Percentiles rank a stretch among this genome's conserved stretches.
Conservation (phyloP, 2,888 invertebrate genomes). For the Dichetophora obliterata region DNA sequence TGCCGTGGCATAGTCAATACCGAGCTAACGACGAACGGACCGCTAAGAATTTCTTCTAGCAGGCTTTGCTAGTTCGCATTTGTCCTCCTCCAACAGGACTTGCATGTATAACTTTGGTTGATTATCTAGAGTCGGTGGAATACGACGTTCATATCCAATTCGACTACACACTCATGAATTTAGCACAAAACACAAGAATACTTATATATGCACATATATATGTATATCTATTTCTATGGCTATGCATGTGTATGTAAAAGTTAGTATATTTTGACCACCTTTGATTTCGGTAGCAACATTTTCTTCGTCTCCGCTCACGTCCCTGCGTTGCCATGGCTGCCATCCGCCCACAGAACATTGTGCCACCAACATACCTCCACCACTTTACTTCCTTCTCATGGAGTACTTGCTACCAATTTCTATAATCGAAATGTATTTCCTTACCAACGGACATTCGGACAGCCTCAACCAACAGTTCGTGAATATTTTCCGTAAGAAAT, state of each 20-base stretch:
- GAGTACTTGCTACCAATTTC: constrained; percentile 4
- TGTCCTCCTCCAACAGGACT: neutral
- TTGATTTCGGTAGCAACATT: constrained; percentile 5
- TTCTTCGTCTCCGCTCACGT: neutral
- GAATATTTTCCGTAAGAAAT: constrained; percentile 28
- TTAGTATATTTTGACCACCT: neutral
- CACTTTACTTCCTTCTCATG: neutral
- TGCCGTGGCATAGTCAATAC: neutral
- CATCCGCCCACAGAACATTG: neutral
- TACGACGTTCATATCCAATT: neutral
- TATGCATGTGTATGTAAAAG: neutral
- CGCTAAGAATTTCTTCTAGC: constrained; percentile 31
- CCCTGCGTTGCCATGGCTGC: neutral
- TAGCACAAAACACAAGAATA: constrained; percentile 6
- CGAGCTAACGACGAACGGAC: neutral
- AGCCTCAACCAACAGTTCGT: neutral
- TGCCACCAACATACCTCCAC: neutral
- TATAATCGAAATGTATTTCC: constrained; percentile 30
- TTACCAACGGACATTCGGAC: constrained; percentile 22
- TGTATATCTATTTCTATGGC: neutral
- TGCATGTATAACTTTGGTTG: constrained; percentile 14
- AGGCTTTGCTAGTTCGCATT: constrained; percentile 4
- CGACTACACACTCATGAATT: constrained; percentile 10
- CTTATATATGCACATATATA: neutral
- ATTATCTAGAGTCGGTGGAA: constrained; percentile 22